phyloP scores from a whole-genome alignment of 2,113 vertebrate species.

The Vidua macroura region DNA sequence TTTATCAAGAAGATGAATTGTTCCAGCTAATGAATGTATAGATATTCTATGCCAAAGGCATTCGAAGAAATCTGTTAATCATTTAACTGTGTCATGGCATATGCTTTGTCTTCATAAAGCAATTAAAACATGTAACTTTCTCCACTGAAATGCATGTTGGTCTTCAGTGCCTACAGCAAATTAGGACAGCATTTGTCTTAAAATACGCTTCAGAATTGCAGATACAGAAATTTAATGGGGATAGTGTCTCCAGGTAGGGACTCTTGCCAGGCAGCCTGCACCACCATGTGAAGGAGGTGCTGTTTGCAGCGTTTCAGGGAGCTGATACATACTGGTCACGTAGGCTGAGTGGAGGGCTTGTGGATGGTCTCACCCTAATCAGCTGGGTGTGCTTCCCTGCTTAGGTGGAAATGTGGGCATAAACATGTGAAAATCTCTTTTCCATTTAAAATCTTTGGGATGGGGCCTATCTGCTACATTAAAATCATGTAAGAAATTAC shows the following conservation, averaged over 20 bases:
- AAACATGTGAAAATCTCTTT: background rate
- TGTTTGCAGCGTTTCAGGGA: background rate
- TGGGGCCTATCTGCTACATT: background rate
- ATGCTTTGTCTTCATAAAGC: constrained; percentile 80
- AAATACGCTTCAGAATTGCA: constrained; percentile 15
- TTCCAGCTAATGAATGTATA: constrained; percentile 78
- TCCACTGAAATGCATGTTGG: constrained; percentile 67
- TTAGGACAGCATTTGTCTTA: constrained; percentile 75
- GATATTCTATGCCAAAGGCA: constrained; percentile 80
- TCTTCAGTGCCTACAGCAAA: constrained; percentile 70
- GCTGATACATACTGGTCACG: background rate
- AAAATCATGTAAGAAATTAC: background rate
- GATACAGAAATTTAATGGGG: background rate
- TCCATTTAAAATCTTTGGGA: background rate
- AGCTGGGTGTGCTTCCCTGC: background rate
- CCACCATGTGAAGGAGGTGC: background rate
- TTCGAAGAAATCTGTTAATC: constrained; percentile 78
- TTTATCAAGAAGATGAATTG: constrained; percentile 83
- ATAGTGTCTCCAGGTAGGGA: constrained; percentile 43
- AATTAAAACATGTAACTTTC: constrained; percentile 77
- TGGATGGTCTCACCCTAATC: background rate
- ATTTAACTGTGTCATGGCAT: constrained; percentile 82
- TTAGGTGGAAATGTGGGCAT: background rate
- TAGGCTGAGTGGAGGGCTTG: background rate
- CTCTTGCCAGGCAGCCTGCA: background rate